Evolutionary conservation across 2,113 vertebrate species (phyloP).

Genomic region (Silurus asotus): DNA sequence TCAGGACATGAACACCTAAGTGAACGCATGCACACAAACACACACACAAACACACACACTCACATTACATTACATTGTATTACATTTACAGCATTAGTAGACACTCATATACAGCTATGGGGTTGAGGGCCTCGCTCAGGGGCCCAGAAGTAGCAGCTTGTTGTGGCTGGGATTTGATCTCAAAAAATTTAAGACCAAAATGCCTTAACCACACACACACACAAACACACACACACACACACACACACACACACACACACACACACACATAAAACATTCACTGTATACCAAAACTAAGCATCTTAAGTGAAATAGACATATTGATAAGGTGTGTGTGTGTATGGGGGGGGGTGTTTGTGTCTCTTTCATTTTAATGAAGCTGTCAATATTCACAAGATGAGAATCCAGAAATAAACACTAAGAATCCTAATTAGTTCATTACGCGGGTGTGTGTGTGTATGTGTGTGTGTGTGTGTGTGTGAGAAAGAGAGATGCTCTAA

Average conservation of each 20-base stretch:
- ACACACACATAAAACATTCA: not conserved
- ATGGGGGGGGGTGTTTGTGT: not conserved
- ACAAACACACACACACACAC: not conserved
- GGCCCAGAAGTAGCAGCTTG: no score
- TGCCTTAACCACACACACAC: constrained; percentile 53
- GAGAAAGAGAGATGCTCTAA: not conserved
- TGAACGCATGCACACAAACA: not conserved
- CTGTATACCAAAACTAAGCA: not conserved
- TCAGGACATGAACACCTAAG: constrained; percentile 92
- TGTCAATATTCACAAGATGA: not conserved
- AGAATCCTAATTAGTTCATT: not conserved
- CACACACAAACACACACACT: not conserved
- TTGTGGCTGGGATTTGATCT: no score
- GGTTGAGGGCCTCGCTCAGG: no score
- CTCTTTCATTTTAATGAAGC: not conserved
- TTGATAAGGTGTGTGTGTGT: not conserved
- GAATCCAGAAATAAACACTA: not conserved
- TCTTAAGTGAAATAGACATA: not conserved
- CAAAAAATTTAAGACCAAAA: no score
- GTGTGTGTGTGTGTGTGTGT: not conserved
- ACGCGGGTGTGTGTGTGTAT: not conserved
- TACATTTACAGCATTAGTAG: no score
- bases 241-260: not conserved
- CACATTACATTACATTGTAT: not conserved
- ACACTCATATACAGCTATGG: no score